phyloP scores from a whole-genome alignment of 64 coral and sea anemone species.

The Cladopsammia gracilis region DNA sequence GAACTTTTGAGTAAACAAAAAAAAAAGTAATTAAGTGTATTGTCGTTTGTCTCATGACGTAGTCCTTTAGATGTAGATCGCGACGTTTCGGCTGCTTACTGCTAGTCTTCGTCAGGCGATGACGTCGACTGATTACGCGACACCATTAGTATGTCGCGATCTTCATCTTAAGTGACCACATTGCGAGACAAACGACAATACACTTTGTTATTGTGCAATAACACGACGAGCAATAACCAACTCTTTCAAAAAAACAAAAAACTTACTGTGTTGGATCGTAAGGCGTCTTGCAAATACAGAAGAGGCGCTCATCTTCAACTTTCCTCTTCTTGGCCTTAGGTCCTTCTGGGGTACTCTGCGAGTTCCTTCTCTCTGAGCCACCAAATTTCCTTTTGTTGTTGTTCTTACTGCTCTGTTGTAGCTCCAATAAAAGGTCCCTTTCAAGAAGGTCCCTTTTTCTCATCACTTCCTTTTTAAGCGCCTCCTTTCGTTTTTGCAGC shows the following conservation, averaged over 20 bases:
- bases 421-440: constrained; percentile 85
- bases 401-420: constrained; percentile 14
- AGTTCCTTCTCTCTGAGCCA: constrained; percentile 18
- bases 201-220: too few species aligned
- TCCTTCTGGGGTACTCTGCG: constrained; percentile 32
- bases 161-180: too few species aligned
- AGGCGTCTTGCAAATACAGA: constrained; percentile 93
- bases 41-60: too few species aligned
- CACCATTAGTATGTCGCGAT: too few species aligned
- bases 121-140: too few species aligned
- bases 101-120: too few species aligned
- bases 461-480: constrained; percentile 85
- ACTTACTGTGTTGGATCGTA: constrained; percentile 92
- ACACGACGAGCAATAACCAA: too few species aligned
- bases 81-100: too few species aligned
- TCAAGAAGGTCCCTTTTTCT: constrained; percentile 90
- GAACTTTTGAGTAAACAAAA: too few species aligned
- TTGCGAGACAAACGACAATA: too few species aligned
- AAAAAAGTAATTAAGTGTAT: too few species aligned
- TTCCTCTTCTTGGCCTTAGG: constrained; percentile 61
- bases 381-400: not conserved
- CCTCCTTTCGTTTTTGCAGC: constrained; percentile 95
- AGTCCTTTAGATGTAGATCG: too few species aligned
- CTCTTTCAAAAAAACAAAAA: not conserved
- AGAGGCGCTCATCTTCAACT: constrained; percentile 81